Evolutionary conservation across 2,113 vertebrate genomes (phyloP), one percentile per base, ranked within the genome.

Genomic region (Gymnogyps californianus): DNA sequence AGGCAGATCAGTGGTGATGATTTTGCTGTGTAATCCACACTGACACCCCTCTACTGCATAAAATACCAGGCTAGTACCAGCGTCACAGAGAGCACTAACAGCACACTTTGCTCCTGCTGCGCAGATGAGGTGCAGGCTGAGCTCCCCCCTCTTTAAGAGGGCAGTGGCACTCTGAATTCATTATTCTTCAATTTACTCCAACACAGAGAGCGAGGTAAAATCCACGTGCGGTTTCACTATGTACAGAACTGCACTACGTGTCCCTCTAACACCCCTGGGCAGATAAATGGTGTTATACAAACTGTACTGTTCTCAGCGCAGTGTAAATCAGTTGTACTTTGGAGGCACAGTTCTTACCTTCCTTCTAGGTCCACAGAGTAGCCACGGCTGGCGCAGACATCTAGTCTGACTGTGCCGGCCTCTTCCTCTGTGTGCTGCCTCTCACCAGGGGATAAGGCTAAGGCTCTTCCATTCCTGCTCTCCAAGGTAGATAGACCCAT

Each of bases 11-110:
- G 9, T 2, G 9, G 72, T 64, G 92, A 22, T 25, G 46, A 11
- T 57, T 79, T 83, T 7, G 34, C 85, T 42, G 61, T 20, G 38
- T 32, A 15, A 58, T 31, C 44, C 62, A 31, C 13, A 1, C 40
- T 57, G 84, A 34, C n/a, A 65, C 28, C 61, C 42, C 74, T 57
- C 2, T 1, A 11, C 51, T 3, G 32, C 0, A 0, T 55, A 1
- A 19, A 70, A 19, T 6, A 11, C 28, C 34, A 16, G 65, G 40
- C 34, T 54, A 28, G 49, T 11, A 58, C 13, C 42, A 17, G 52
- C 2, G 3, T 13, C 61, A 38, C 61, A 34, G 25, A 4, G 26
- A 78, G 57, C 82, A 15, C 40, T 57, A 17, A 24, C 2, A 1
- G 49, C 29, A 15, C 46, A 4, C 49, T 32, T 13, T 11, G 46